These are phyloP conservation scores for Petrocephalus microphthalmus DNA, from an alignment of 2,113 vertebrate genomes.

Conservation along the genomic window DNA sequence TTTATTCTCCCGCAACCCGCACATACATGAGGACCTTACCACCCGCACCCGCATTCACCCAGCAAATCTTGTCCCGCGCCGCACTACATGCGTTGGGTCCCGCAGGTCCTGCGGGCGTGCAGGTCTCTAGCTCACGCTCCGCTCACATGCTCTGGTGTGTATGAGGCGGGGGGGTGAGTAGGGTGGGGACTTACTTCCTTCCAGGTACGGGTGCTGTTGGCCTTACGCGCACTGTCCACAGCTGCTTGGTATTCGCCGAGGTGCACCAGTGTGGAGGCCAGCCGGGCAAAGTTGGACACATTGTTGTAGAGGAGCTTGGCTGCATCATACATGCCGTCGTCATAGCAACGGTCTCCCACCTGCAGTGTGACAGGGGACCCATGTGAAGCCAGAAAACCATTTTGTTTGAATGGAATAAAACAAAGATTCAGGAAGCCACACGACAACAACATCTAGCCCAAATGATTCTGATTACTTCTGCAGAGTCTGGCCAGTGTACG, in stretches of 20 bases:
- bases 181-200: conserved; percentile 69
- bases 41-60: no score
- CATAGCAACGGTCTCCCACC: conserved; percentile 86
- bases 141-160: no score
- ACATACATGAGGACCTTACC: no score
- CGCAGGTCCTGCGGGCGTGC: no score
- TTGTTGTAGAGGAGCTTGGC: conserved; percentile 81
- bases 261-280: conserved; percentile 81
- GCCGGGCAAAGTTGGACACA: conserved; percentile 80
- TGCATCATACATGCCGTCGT: conserved; percentile 81
- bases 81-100: no score
- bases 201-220: conserved; percentile 84
- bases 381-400: not conserved
- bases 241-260: conserved; percentile 84
- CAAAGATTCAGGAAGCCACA: not conserved
- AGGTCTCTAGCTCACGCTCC: no score
- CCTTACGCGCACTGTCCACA: conserved; percentile 82
- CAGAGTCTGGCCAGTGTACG: not conserved
- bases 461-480: not conserved
- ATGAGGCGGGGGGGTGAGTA: not conserved
- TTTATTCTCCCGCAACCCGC: no score
- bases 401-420: not conserved
- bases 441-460: not conserved
- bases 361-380: conserved; percentile 33
- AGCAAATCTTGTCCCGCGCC: no score